phyloP scores from a whole-genome alignment of 2,113 vertebrate genomes.

The Carassius gibelio region DNA sequence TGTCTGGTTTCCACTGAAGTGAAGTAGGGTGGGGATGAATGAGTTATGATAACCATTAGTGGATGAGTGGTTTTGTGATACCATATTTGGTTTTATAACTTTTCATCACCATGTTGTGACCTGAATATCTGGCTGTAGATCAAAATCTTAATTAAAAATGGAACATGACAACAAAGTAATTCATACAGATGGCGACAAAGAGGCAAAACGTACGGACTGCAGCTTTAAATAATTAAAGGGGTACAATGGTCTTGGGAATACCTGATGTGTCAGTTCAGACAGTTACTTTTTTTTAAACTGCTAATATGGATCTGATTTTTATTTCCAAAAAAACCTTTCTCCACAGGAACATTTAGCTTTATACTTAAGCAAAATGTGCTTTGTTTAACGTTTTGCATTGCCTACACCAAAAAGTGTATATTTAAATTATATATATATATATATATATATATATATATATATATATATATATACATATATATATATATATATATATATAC shows the following conservation, averaged over 20 bases:
- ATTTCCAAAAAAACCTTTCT: too few species aligned
- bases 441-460: too few species aligned
- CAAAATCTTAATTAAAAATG: neutral
- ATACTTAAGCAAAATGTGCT: too few species aligned
- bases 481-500: neutral
- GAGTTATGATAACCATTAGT: neutral
- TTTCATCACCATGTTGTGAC: neutral
- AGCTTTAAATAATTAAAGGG: neutral
- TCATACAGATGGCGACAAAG: neutral
- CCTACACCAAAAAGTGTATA: too few species aligned
- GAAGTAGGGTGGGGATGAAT: neutral
- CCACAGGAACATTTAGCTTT: too few species aligned
- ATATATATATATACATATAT: too few species aligned
- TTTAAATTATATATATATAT: too few species aligned
- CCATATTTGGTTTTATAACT: neutral
- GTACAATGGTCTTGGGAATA: neutral
- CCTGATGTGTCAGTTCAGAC: neutral
- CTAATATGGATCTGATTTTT: too few species aligned
- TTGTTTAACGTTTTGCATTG: neutral
- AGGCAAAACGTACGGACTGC: too few species aligned
- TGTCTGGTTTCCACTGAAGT: neutral
- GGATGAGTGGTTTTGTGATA: neutral
- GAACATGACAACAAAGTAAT: neutral
- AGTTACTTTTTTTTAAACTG: neutral
- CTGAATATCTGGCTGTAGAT: too few species aligned